Evolutionary conservation across 2,888 invertebrate species (phyloP).

Genomic region (Agrochola lychnidis): DNA sequence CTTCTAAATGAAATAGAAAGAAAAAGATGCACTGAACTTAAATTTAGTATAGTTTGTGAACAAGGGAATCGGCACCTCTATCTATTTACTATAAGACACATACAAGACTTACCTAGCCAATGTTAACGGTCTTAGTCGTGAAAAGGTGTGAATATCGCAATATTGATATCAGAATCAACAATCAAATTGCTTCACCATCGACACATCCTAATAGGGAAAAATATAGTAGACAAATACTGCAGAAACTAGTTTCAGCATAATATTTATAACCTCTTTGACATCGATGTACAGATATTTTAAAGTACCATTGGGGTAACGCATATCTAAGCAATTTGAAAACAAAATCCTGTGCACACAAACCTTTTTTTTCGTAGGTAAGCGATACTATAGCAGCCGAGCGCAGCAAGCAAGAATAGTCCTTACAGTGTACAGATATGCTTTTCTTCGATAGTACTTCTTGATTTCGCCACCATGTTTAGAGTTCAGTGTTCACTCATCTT

Average conservation of each 20-base stretch:
- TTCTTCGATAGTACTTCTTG: too few relatives aligned
- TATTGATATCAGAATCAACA: conserved; percentile 20
- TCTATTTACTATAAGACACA: background rate
- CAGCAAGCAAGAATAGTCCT: too few relatives aligned
- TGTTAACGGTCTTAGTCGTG: background rate
- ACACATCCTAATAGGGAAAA: conserved; percentile 18
- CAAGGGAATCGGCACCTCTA: too few relatives aligned
- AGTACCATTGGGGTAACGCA: too few relatives aligned
- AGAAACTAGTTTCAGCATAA: conserved; percentile 2
- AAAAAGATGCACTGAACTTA: too few relatives aligned
- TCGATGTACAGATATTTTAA: background rate
- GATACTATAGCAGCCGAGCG: too few relatives aligned
- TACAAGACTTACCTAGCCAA: background rate
- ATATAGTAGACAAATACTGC: background rate
- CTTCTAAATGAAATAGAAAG: too few relatives aligned
- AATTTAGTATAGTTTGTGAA: too few relatives aligned
- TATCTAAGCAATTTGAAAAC: too few relatives aligned
- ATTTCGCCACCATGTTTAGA: background rate
- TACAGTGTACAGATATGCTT: too few relatives aligned
- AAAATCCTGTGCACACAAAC: too few relatives aligned
- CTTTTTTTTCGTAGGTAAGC: too few relatives aligned
- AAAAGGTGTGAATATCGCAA: conserved; percentile 16
- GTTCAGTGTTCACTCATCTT: background rate
- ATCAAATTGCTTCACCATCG: conserved; percentile 18
- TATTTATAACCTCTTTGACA: conserved; percentile 20